Evolutionary conservation across 2,888 invertebrate species (phyloP).

Genomic region (Brachyptera risi): DNA sequence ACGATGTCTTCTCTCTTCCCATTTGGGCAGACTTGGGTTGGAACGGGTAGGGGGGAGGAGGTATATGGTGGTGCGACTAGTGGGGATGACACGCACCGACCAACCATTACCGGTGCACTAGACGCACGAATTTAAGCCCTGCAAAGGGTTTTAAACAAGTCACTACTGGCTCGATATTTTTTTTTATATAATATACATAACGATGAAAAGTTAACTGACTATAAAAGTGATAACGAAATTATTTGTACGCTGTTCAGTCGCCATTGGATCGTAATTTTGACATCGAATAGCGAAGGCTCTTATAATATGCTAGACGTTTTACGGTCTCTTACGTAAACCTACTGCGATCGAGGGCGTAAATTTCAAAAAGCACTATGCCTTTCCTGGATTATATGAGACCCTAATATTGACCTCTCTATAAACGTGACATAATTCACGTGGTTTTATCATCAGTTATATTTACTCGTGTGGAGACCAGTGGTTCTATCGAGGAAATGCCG

Average conservation of each 20-base stretch:
- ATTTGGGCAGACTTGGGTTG: not conserved
- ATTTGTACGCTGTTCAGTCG: constrained; percentile 5
- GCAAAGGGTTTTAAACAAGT: too few species aligned
- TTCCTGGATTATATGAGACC: not conserved
- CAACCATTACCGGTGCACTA: too few species aligned
- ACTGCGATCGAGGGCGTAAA: not conserved
- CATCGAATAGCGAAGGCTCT: constrained; percentile 3
- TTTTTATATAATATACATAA: too few species aligned
- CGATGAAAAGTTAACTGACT: constrained; percentile 8
- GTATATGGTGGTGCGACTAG: too few species aligned
- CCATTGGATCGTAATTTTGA: not conserved
- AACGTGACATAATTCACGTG: not conserved
- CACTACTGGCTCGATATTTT: too few species aligned
- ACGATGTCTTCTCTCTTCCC: not conserved
- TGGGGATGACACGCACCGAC: too few species aligned
- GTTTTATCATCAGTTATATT: too few species aligned
- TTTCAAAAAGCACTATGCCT: constrained; percentile 6
- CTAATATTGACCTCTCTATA: not conserved
- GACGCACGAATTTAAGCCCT: too few species aligned
- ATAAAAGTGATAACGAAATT: constrained; percentile 19
- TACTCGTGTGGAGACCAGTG: too few species aligned
- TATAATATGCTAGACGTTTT: not conserved
- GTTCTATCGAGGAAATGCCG: too few species aligned
- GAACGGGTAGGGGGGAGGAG: too few species aligned
- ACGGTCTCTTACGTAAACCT: constrained; percentile 4